Evolutionary conservation across 2,797 vertebrate species (phyloP), one percentile per base, ranked within the genome.

Genomic region (Chaetodon trifasciatus): DNA sequence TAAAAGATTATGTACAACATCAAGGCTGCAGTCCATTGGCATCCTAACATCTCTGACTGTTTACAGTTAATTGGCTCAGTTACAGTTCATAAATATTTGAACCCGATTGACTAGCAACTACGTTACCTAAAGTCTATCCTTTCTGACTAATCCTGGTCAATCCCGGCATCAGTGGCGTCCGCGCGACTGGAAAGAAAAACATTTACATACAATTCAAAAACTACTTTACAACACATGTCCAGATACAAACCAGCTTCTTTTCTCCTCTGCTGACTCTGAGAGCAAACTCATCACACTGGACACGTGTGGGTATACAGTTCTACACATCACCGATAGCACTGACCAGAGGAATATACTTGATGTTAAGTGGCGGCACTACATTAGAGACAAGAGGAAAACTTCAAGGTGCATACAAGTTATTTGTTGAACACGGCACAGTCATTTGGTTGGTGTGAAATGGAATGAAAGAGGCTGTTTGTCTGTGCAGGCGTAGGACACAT

Each of bases 51-150:
- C 39, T 62, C 80, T 1, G 75, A 83, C 83, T 66, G 74, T 84
- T 87, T 73, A 65, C 83, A 81, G 73, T 90, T 85, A 79, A 88
- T 81, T 93, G 94, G 95, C 95, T 95, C 94, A 95, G 95, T 91
- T 94, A 94, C 89, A 95, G 86, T 89, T 94, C 88, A 89, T 88
- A 92, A 91, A 94, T 91, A 93, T 75, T 81, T 73, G 56, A 91
- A 92, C 74, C 86, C 55, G 7, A 84, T 76, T 16, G 52, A 79
- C 86, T 76, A 89, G 66, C 74, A 64, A 89, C 78, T 72, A 84
- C 61, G 13, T 53, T 7, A 78, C 56, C 83, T 86, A 88, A 91
- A 85, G 78, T 72, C 84, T 83, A 91, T 8, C 44, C 74, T 56
- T 15, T 61, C 50, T n/a, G 53, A 56, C 64, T 81, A 83, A 74